Evolutionary conservation across 2,888 invertebrate species (phyloP), one percentile per base, ranked within the genome.

Genomic region (Nycteola revayana): DNA sequence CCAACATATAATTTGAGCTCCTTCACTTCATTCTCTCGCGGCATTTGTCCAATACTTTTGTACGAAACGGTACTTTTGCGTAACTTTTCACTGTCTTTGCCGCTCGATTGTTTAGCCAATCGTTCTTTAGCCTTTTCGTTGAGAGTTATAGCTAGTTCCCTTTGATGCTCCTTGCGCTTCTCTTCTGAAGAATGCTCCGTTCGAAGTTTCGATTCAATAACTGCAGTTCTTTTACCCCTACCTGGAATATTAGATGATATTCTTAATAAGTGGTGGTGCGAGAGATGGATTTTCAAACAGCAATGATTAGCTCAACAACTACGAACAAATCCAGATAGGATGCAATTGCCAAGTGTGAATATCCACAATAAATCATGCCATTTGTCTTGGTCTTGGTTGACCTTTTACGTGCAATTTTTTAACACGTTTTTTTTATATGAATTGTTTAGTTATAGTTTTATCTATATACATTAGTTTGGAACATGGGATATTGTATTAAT

Each of bases 181-280:
- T 99, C 99, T 75, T 99, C 99, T 0, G 98, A 95, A 7, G 98
- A 97, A 56, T 96, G 95, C 72, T 99, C 98, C 21, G 96, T 96
- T 64, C 98, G 91, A 5, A 98, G 90, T 78, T 98, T 98, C 2
- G 95, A 96, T 66, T 98, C 98, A 21, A 98, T 91, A 3, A 99
- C 95, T 1, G 98, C 96, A 20, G 95, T 96, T 52, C 98, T 90
- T 73, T 94, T 96, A 45, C 94, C 96, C 48, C 92, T 85, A 1
- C 92, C 91, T 89, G 64, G 32, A 73, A 69, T 36, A 33, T 32
- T 49, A 28, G 22, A 18, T n/a, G n/a, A n/a, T n/a, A n/a, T n/a
- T n/a, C n/a, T n/a, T n/a, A n/a, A n/a, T n/a, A n/a, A n/a, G n/a
- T n/a, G n/a, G n/a, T n/a, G n/a, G n/a, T n/a, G n/a, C n/a, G n/a